Evolutionary conservation across 2,113 vertebrate species (phyloP), one percentile per base, ranked within the genome.

Genomic region (Pipra filicauda): DNA sequence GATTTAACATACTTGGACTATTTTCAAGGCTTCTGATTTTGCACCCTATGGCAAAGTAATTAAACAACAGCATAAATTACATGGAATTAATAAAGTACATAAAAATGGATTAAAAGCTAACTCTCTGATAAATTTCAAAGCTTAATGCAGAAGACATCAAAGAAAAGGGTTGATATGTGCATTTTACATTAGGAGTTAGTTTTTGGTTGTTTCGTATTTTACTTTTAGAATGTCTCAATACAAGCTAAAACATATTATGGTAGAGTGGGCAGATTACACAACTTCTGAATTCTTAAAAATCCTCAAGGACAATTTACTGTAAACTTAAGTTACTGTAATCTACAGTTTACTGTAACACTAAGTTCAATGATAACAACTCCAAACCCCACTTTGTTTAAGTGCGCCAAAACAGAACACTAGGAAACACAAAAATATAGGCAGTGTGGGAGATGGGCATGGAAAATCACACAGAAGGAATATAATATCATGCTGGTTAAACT

Each of bases 1-100:
- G 58, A 79, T 61, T 91, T 80, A 91, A 74, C 37, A 66, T 30
- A 80, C 22, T 80, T 58, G 13, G 27, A 35, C 33, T 88, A 51
- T 43, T 82, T 69, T 49, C 28, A 62, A 49, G 28, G 35, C 75
- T 92, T 85, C 57, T 88, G 44, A 83, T 88, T 91, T 85, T 82
- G 16, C 59, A 75, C 19, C 37, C 76, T 51, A 27, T 6, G 35
- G 65, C 43, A 91, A 70, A 11, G 20, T 67, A 80, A 86, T 91
- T 44, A 73, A 94, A 92, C 11, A 72, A 30, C 3, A 71, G 55
- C 87, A 94, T 84, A 91, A 91, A 92, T 81, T 84, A 95, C 20
- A 62, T 4, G 55, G 67, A 80, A 75, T 66, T 70, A 89, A 73
- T 62, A 52, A 57, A 14, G 49, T 43, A 58, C 19, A 86, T 21